Conservation (phyloP, 1,140 invertebrate species). For the Psix sp. region DNA sequence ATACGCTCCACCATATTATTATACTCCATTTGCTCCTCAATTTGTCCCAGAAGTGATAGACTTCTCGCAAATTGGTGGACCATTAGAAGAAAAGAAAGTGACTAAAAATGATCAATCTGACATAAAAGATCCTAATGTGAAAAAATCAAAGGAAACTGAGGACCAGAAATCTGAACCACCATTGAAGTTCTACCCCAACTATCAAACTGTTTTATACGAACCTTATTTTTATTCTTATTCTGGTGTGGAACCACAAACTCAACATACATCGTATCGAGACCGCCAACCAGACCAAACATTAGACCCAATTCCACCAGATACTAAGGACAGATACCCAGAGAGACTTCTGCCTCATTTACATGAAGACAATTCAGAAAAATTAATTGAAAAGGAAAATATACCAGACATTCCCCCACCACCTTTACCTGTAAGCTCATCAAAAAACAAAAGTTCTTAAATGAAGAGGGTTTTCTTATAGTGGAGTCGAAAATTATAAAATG, state of each 20-base stretch:
- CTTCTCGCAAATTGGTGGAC: slow-evolving; percentile 34
- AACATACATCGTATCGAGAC: slow-evolving; percentile 65
- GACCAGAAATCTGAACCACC: slow-evolving; percentile 53
- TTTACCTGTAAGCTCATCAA: slow-evolving; percentile 50
- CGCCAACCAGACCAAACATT: slow-evolving; percentile 62
- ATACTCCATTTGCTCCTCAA: slow-evolving; percentile 64
- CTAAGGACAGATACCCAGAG: slow-evolving; percentile 30
- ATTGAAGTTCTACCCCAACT: slow-evolving; percentile 71
- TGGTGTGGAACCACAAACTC: slow-evolving; percentile 63
- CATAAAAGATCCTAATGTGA: neutral
- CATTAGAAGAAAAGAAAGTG: neutral
- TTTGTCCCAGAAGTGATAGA: slow-evolving; percentile 51
- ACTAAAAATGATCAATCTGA: too few relatives aligned
- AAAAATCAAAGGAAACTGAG: neutral
- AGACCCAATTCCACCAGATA: slow-evolving; percentile 56
- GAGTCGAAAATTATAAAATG: slow-evolving; percentile 8
- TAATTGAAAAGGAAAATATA: slow-evolving; percentile 52
- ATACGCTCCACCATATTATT: slow-evolving; percentile 76
- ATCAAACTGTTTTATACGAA: slow-evolving; percentile 70
- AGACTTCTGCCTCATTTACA: slow-evolving; percentile 56
- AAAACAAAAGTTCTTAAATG: slow-evolving; percentile 34
- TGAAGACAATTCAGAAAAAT: slow-evolving; percentile 42
- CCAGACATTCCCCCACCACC: slow-evolving; percentile 68
- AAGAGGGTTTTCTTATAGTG: neutral
- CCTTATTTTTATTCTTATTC: slow-evolving; percentile 71